Base-by-base conservation (phyloP, 2,888 invertebrate genomes). In the Euclidia mi region DNA sequence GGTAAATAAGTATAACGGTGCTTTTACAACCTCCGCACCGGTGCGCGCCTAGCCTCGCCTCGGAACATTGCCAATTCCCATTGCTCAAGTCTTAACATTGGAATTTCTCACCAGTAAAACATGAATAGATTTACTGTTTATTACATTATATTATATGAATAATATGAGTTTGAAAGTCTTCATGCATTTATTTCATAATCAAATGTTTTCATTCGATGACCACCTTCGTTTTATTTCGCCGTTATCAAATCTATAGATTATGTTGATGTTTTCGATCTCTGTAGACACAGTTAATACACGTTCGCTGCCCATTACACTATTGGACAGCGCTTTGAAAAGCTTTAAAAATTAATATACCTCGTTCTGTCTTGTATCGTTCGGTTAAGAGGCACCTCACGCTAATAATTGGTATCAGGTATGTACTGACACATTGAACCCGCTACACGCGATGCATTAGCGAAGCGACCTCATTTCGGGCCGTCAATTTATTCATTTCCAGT, bases 61-160 rank as follows among this genome's bases (percentile, higher is more conserved):
- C 90, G 90, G 90, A 91, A 88, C 92, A 82, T 92, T 92, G 93
- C 92, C 93, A 94, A 93, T 92, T 93, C 89, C 90, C 88, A 92
- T 90, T 89, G 87, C 92, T 89, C 88, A 89, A 89, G 84, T 85
- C 87, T 87, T 78, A 88, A 83, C 89, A 85, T 88, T 75, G 91
- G 91, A 92, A 93, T 93, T 90, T 94, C 91, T 92, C 91, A 92
- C 91, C 85, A 82, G 82, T 85, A 84, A 74, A 82, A 87, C 87
- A 84, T 90, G 88, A 90, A 92, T 86, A 90, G 81, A 85, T 88
- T 87, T 82, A 85, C 84, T 80, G 87, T 86, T 85, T 81, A 85
- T 84, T 83, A 79, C 78, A 76, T 78, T 78, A 72, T 69, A 80
- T 68, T 69, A 80, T 69, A 76, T 61, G 64, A 67, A 60, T 70